Conservation (phyloP, 53 echinoderm and acorn worm species). For the Antedon mediterranea region DNA sequence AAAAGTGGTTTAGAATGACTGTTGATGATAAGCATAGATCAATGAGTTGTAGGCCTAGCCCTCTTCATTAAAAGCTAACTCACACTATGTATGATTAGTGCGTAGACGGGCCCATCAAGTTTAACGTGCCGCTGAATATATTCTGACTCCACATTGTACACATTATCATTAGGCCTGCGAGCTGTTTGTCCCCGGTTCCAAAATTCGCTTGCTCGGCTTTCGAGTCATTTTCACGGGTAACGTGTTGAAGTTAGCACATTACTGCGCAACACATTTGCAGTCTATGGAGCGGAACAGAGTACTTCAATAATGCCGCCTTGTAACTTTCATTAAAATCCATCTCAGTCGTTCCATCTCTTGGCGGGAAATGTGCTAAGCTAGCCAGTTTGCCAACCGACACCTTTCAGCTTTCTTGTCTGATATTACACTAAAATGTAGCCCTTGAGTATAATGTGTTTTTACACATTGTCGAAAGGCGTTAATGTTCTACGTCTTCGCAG, state of each 20-base stretch:
- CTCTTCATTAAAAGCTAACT: neutral
- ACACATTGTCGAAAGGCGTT: neutral
- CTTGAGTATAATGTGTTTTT: neutral
- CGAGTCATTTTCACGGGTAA: neutral
- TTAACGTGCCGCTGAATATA: neutral
- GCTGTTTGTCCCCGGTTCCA: neutral
- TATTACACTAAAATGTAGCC: neutral
- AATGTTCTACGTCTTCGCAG: neutral
- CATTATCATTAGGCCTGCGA: neutral
- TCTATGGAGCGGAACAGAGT: slow-evolving; percentile 1
- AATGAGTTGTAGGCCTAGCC: neutral
- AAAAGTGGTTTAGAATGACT: too few species aligned
- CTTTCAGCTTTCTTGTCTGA: neutral
- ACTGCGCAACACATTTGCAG: neutral
- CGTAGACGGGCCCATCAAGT: neutral
- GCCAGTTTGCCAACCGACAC: neutral
- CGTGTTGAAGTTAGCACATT: neutral
- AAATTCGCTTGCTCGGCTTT: neutral
- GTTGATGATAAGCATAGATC: too few species aligned
- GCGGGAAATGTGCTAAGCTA: neutral
- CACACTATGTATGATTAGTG: neutral
- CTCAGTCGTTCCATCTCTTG: neutral
- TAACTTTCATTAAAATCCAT: neutral
- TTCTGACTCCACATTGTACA: neutral
- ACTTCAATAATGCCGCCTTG: neutral